Percentiles rank a stretch among this genome's conserved stretches.
These are phyloP conservation scores for Euplagia quadripunctaria DNA, from an alignment of 2,888 invertebrate genomes.

Conservation along the genomic window DNA sequence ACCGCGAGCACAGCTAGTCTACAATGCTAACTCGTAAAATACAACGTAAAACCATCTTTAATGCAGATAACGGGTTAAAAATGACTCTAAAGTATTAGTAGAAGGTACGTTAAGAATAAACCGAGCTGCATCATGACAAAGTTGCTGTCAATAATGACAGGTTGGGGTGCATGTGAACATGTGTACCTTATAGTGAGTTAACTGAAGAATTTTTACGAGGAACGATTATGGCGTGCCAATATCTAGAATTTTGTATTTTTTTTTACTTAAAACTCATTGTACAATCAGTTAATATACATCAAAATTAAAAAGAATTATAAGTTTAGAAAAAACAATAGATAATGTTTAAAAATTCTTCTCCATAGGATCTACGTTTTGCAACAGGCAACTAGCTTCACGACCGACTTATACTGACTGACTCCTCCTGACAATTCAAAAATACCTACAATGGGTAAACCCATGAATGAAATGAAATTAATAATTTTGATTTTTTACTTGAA, in stretches of 20 bases:
- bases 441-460: too few species aligned
- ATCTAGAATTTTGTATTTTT: background rate
- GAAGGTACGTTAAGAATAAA: constrained; percentile 10
- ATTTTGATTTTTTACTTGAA: too few species aligned
- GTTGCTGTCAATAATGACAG: constrained; percentile 18
- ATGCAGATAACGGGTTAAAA: constrained; percentile 7
- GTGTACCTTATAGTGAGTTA: background rate
- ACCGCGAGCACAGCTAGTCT: background rate
- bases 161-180: background rate
- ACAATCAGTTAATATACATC: too few species aligned
- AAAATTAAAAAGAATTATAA: too few species aligned
- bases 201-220: constrained; percentile 8
- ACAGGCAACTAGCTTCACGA: too few species aligned
- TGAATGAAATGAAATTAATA: too few species aligned
- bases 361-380: too few species aligned
- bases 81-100: constrained; percentile 6
- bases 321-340: too few species aligned
- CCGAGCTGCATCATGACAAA: constrained; percentile 9
- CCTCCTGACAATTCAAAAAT: too few species aligned
- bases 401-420: too few species aligned
- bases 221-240: background rate
- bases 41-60: background rate
- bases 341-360: too few species aligned
- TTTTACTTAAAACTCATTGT: background rate
- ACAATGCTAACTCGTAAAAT: constrained; percentile 7